These are phyloP conservation scores for Pelusios castaneus DNA, from an alignment of 2,113 vertebrate species.

Conservation along the genomic window DNA sequence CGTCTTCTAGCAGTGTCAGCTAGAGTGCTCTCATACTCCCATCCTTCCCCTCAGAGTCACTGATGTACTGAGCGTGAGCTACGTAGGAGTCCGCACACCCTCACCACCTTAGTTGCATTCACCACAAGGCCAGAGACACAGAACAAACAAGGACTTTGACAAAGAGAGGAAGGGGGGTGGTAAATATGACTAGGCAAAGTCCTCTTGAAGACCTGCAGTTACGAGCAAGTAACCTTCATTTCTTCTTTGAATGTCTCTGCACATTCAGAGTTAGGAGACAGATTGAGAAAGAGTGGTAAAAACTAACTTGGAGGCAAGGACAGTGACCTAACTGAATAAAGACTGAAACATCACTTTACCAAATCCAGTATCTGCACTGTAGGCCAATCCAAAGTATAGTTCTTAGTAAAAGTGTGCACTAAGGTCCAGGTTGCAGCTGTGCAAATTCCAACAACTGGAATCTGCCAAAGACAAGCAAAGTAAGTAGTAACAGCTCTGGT, in stretches of 20 bases:
- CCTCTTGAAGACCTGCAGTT: too few species aligned
- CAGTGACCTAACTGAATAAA: not conserved
- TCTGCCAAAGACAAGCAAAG: not conserved
- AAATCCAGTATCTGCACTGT: not conserved
- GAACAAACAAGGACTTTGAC: too few species aligned
- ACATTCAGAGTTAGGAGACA: not conserved
- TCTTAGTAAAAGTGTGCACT: not conserved
- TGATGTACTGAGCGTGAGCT: not conserved
- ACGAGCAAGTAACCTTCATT: not conserved
- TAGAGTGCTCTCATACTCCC: not conserved
- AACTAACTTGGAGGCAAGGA: not conserved
- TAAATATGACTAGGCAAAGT: too few species aligned
- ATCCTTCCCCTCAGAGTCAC: not conserved
- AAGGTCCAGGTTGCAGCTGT: not conserved
- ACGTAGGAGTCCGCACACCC: too few species aligned
- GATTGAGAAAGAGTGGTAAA: not conserved
- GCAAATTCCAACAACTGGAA: not conserved
- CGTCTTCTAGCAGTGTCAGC: not conserved
- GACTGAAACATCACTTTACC: not conserved
- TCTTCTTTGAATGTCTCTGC: not conserved
- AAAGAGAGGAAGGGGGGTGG: too few species aligned
- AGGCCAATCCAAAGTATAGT: not conserved
- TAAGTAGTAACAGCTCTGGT: not conserved
- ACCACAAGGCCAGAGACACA: too few species aligned
- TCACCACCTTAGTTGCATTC: too few species aligned